phyloP scores from a whole-genome alignment of 2,888 invertebrate genomes.

The Protula sp. region DNA sequence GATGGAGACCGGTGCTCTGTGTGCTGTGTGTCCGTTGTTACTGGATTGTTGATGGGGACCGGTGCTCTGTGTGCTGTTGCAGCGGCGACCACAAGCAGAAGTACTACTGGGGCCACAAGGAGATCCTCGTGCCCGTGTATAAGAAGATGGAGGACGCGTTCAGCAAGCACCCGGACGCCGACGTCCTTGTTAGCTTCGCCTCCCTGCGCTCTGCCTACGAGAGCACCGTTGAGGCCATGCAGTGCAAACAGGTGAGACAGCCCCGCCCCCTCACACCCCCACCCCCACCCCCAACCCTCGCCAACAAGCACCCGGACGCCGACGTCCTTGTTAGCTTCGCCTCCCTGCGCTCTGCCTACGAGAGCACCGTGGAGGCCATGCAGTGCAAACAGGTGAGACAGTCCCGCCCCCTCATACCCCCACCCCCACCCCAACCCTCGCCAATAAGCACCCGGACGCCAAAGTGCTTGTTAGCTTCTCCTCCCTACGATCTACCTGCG shows the following conservation, averaged over 20 bases:
- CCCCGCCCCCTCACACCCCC: background rate
- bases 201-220: constrained; percentile 96
- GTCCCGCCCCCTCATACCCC: no score
- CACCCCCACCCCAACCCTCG: no score
- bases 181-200: constrained; percentile 92
- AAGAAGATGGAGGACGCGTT: constrained; percentile 96
- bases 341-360: constrained; percentile 92
- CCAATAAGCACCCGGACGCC: no score
- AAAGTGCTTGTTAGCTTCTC: no score
- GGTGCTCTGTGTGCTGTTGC: constrained; percentile 37
- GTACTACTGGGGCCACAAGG: constrained; percentile 99
- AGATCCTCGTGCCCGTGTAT: constrained; percentile 84
- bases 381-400: constrained; percentile 79
- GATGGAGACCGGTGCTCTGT: no score
- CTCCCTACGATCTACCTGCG: no score
- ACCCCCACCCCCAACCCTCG: no score
- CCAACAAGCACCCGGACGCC: constrained; percentile 89
- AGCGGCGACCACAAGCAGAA: constrained; percentile 96
- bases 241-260: constrained; percentile 71
- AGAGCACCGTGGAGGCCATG: constrained; percentile 91
- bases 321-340: constrained; percentile 95
- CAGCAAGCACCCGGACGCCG: constrained; percentile 88
- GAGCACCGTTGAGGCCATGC: constrained; percentile 88
- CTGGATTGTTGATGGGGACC: no score
- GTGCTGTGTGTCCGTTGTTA: no score